Percentiles rank a stretch among this genome's conserved stretches.
phyloP scores from a whole-genome alignment of 2,888 invertebrate genomes.

The Synergus itoensis region DNA sequence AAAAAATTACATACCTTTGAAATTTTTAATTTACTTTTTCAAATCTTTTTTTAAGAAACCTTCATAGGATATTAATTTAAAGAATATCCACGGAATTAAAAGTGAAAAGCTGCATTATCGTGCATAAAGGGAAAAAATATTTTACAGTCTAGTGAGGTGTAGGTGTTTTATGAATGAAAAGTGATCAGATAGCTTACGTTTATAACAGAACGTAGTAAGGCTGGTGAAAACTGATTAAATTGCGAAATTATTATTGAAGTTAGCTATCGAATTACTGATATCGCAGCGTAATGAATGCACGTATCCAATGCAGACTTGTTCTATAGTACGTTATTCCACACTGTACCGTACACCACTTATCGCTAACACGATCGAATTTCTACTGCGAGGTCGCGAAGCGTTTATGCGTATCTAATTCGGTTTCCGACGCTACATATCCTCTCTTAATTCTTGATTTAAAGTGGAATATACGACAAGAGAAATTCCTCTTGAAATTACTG shows the following conservation, averaged over 20 bases:
- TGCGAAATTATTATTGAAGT: conserved; percentile 10
- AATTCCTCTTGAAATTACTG: not conserved
- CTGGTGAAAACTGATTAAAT: conserved; percentile 5
- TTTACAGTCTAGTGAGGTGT: not conserved
- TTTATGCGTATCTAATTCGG: conserved; percentile 6
- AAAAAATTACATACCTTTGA: too few species aligned
- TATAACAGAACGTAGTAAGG: not conserved
- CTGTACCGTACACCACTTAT: conserved; percentile 41
- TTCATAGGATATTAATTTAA: not conserved
- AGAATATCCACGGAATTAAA: not conserved
- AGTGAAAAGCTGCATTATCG: not conserved
- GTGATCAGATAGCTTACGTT: not conserved
- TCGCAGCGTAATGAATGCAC: conserved; percentile 7
- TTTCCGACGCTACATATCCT: not conserved
- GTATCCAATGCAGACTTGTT: not conserved
- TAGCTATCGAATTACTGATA: conserved; percentile 10
- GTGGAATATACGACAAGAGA: not conserved
- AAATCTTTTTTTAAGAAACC: not conserved
- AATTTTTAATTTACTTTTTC: too few species aligned
- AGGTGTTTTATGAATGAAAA: not conserved
- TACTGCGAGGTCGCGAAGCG: not conserved
- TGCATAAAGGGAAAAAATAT: not conserved
- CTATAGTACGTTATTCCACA: not conserved
- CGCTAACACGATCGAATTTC: conserved; percentile 45
- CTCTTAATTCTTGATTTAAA: not conserved